phyloP scores from a whole-genome alignment of 2,888 invertebrate genomes.

The Theristus sp. region DNA sequence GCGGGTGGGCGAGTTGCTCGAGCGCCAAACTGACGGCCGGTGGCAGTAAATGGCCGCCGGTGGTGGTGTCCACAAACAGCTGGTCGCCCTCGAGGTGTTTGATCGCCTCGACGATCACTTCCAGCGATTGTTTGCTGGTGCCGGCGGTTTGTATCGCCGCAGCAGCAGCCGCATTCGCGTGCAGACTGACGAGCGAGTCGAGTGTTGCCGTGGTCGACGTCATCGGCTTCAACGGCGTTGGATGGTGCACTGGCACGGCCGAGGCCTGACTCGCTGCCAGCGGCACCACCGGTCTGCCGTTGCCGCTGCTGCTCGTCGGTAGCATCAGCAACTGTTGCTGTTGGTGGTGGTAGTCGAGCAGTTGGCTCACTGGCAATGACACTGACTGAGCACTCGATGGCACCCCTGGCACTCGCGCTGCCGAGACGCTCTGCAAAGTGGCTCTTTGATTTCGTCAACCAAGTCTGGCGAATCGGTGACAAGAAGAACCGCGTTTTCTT shows the following conservation, averaged over 20 bases:
- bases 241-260: background rate
- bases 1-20: background rate
- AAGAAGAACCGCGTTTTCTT: too few relatives aligned
- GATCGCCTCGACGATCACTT: constrained; percentile 95
- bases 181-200: background rate
- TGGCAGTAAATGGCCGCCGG: background rate
- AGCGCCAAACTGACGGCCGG: background rate
- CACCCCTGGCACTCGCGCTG: too few relatives aligned
- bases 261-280: background rate
- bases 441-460: too few relatives aligned
- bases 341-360: background rate
- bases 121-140: constrained; percentile 39
- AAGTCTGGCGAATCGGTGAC: too few relatives aligned
- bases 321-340: background rate
- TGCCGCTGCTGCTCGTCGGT: too few relatives aligned
- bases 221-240: background rate
- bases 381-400: too few relatives aligned
- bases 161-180: background rate
- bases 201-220: background rate
- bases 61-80: background rate
- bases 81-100: constrained; percentile 79
- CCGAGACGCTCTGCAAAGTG: too few relatives aligned
- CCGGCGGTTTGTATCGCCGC: background rate
- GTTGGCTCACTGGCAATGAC: too few relatives aligned
- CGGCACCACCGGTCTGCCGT: too few relatives aligned